Evolutionary conservation across 2,113 vertebrate species (phyloP).

Genomic region (Benitochromis conjunctus): DNA sequence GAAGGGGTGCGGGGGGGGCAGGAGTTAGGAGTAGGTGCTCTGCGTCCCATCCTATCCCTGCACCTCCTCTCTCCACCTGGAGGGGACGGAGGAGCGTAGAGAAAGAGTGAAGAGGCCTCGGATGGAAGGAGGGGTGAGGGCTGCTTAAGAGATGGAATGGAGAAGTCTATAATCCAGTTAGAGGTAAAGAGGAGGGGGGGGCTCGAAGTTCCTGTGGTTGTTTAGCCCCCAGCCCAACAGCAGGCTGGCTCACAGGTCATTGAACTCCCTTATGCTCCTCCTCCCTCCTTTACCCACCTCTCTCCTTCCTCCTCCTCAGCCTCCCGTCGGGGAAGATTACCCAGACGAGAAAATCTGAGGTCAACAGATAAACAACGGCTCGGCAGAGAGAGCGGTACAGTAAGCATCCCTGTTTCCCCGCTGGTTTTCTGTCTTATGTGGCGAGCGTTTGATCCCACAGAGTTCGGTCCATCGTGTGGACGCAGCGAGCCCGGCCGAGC

Average conservation of each 20-base stretch:
- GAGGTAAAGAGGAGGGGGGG: background rate
- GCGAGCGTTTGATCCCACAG: slow-evolving; percentile 30
- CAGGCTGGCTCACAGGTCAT: slow-evolving; percentile 61
- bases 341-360: slow-evolving; percentile 25
- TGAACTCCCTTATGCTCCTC: slow-evolving; percentile 27
- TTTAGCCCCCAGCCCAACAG: slow-evolving; percentile 56
- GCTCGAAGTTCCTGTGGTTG: background rate
- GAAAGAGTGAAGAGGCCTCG: background rate
- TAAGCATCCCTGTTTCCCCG: background rate
- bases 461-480: slow-evolving; percentile 7
- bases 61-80: background rate
- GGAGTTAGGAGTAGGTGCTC: background rate
- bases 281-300: background rate
- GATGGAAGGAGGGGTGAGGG: background rate
- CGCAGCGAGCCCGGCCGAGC: background rate
- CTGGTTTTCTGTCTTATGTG: slow-evolving; percentile 1
- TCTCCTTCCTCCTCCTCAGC: background rate
- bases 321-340: slow-evolving; percentile 36
- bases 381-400: background rate
- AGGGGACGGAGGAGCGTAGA: background rate
- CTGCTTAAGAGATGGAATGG: slow-evolving; percentile 35
- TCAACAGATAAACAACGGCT: slow-evolving; percentile 54
- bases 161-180: slow-evolving; percentile 52
- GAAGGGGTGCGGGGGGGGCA: background rate
- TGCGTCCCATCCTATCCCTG: background rate